Evolutionary conservation across 2,113 vertebrate species (phyloP), one percentile per base, ranked within the genome.

Genomic region (Pterophyllum scalare): DNA sequence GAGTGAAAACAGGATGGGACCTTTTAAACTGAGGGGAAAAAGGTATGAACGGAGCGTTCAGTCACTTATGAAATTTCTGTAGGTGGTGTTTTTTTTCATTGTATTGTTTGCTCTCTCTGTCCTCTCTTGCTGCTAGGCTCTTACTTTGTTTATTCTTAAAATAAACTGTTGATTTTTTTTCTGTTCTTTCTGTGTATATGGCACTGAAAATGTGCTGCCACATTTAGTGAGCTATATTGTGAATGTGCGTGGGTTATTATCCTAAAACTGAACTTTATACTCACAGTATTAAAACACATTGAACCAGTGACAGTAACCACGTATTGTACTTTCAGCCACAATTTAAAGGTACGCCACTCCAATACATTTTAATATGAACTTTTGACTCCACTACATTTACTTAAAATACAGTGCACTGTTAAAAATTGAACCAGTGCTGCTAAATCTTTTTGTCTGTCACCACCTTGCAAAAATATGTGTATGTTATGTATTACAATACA

Each of bases 301-400:
- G 19, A 72, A n/a, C 43, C 49, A 19, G 15, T 52, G 67, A 52
- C 17, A 31, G 6, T 72, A 72, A 52, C 67, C 46, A 72, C 6
- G 46, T 72, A 52, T 72, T 33, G 67, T 72, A 54, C 46, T 72
- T 72, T 72, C 52, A 54, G 46, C 46, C 31, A 14, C 67, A 72
- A 72, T 72, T 72, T 72, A 72, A 72, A 72, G 46, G 65, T 52
- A 54, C 67, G 52, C 46, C 46, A 54, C 46, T 72, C 1, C 28
- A 72, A 19, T 72, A 52, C 46, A 72, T 72, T 72, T 72, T 52
- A 72, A 52, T 72, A 52, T 72, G 67, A 72, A 52, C 26, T 52
- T 72, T 52, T n/a, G 6, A 72, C 67, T 52, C 67, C 67, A 72
- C 46, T 72, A 72, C 67, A 33, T 72, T 72, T 52, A 72, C 19